Base-by-base conservation (phyloP, 2,113 vertebrate genomes). In the Brachypodius melanocephalos region DNA sequence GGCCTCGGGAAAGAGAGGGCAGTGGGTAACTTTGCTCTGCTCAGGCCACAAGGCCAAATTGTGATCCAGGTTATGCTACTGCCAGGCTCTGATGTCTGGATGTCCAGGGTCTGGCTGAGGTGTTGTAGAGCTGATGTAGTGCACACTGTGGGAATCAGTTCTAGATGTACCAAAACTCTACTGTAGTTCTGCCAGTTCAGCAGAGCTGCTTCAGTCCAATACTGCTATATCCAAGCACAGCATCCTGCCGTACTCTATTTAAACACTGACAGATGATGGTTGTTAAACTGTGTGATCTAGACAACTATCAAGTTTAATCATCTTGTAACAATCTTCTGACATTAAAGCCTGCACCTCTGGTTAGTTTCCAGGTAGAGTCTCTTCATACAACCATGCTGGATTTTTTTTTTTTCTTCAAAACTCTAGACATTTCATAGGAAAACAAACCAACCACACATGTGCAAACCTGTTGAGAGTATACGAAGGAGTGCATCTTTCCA, bases 361-460 rank as follows among this genome's bases (percentile, higher is more conserved):
- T 80, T 83, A 85, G 55, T 63, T 87, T 90, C 88, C 91, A 84
- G 73, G 72, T 80, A 51, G n/a, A 77, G 14, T 66, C 82, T 88
- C 87, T 57, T 55, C 72, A 59, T 69, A 61, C 9, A 43, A 34
- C 42, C 40, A 69, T 7, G 0, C 17, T 31, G 38, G 65, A 15
- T 42, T n/a, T 12, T 34, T 12, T 52, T 79, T 76, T 42, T 46
- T 68, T 8, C 46, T 72, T 66, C 82, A 67, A 79, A 85, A 72
- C 71, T 49, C 71, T 83, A 79, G 62, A 89, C 67, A 71, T n/a
- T 84, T 92, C 16, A 62, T 61, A 90, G 42, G 68, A 88, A 95
- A 93, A 78, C 54, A 86, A 95, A 94, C 75, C 78, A 91, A 59
- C 49, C 84, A 79, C 74, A 31, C 62, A 57, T 93, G 91, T 82